Conservation (phyloP, 2,888 invertebrate species). For the Philereme transversata region DNA sequence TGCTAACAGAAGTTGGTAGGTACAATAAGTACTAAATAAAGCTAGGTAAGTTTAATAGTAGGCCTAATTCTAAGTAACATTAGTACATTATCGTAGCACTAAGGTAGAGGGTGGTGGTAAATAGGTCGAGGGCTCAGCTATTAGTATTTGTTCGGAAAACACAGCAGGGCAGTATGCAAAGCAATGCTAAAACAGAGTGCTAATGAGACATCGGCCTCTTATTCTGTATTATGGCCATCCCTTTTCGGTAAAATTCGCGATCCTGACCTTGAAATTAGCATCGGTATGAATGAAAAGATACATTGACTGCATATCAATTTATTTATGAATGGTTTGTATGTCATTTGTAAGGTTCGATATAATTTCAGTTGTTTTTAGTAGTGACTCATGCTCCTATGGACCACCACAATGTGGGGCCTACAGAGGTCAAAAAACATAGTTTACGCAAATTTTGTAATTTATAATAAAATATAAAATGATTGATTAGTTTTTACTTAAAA, state of each 20-base stretch:
- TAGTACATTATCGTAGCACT: too few relatives aligned
- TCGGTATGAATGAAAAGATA: conserved; percentile 32
- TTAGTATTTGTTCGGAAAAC: not conserved
- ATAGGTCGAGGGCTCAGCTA: too few relatives aligned
- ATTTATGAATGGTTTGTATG: not conserved
- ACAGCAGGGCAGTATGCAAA: conserved; percentile 14
- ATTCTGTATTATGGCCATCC: conserved; percentile 18
- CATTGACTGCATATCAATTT: conserved; percentile 14
- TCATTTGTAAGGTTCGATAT: not conserved
- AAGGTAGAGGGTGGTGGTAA: too few relatives aligned
- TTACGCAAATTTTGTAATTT: too few relatives aligned
- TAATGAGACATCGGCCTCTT: conserved; percentile 35
- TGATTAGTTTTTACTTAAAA: too few relatives aligned
- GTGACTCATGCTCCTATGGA: not conserved
- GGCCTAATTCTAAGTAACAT: too few relatives aligned
- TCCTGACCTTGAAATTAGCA: conserved; percentile 40
- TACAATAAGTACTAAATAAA: too few relatives aligned
- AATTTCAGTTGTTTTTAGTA: not conserved
- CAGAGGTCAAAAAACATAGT: not conserved
- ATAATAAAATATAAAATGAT: too few relatives aligned
- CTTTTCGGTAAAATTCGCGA: conserved; percentile 36
- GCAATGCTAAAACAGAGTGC: conserved; percentile 25
- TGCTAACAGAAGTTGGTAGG: too few relatives aligned
- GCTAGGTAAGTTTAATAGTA: too few relatives aligned
- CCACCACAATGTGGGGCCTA: conserved; percentile 9